Evolutionary conservation across 2,113 vertebrate species (phyloP).

Genomic region (Paedocypris sp.): DNA sequence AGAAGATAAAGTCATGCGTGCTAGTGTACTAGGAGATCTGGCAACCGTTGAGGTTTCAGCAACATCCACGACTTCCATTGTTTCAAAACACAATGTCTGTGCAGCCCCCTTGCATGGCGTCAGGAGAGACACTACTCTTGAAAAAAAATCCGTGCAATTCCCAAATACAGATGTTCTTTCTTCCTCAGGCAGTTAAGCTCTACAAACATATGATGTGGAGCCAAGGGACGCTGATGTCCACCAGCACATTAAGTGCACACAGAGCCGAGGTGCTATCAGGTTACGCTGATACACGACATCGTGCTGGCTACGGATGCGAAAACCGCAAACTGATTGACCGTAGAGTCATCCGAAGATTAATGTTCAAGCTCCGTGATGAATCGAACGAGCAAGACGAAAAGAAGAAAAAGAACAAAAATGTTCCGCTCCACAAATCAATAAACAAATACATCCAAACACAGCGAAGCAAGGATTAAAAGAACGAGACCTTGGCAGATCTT

Average conservation of each 20-base stretch:
- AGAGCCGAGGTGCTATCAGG: slow-evolving; percentile 21
- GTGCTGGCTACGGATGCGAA: slow-evolving; percentile 10
- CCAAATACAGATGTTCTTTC: background rate
- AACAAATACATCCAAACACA: slow-evolving; percentile 20
- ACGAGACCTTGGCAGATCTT: slow-evolving; percentile 11
- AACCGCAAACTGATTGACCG: slow-evolving; percentile 29
- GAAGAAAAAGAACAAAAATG: background rate
- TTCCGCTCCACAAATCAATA: slow-evolving; percentile 23
- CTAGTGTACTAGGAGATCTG: background rate
- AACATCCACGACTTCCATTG: background rate
- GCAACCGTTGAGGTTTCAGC: background rate
- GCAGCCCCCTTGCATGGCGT: background rate
- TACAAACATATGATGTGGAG: slow-evolving; percentile 33
- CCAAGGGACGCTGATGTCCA: slow-evolving; percentile 12
- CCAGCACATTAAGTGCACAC: slow-evolving; percentile 24
- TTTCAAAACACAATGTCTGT: background rate
- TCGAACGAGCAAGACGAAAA: slow-evolving; percentile 20
- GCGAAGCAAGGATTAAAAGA: background rate
- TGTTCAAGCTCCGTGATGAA: slow-evolving; percentile 23
- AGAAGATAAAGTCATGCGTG: background rate
- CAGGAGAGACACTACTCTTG: background rate
- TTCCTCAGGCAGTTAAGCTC: slow-evolving; percentile 16
- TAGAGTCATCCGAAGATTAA: slow-evolving; percentile 9
- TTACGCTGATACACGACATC: slow-evolving; percentile 32
- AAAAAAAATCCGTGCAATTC: background rate